Base-by-base conservation (phyloP, 1,140 invertebrate genomes). In the Ips typographus region DNA sequence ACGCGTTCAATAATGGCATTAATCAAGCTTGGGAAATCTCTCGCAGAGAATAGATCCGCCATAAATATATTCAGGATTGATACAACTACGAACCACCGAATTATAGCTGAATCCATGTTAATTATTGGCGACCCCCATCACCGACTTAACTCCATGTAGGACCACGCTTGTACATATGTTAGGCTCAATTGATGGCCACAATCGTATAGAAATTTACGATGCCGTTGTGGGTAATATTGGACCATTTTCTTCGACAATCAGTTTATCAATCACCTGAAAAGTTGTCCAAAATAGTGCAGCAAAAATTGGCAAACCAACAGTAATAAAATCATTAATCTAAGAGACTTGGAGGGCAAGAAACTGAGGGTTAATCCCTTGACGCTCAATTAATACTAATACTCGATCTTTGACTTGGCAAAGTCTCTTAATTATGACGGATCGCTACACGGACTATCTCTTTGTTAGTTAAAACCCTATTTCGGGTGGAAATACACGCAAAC, bases 161-260 rank as follows among this genome's bases (percentile, higher is more conserved):
- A 40, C 47, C 39, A 40, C 52, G 39, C n/a, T 37, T 47, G 61
- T 64, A 64, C 61, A 64, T 64, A 64, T 64, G 61, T 64, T 53
- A 53, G 61, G 37, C 51, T 40, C 22, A 64, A 64, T 64, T 64
- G 61, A 64, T 64, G 49, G 61, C 61, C 47, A 53, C 61, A 64
- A 64, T 64, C 61, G 61, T 40, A n/a, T 39, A 8, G 47, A 64
- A 64, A 64, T 64, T 64, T 64, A 64, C 4, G 52, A 40, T 5
- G 47, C 49, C 47, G 36, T 49, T 52, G 61, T 64, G 61, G 22
- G 22, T 40, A 53, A 64, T 64, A 64, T 64, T 64, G 61, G 61
- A 64, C 61, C 47, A 47, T 64, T 53, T 64, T 40, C 61, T 64
- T 64, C 38, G 42, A 64, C 52, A 52, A 52, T 64, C 49, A 37